phyloP scores from a whole-genome alignment of 2,888 invertebrate genomes.

The Nemurella pictetii region DNA sequence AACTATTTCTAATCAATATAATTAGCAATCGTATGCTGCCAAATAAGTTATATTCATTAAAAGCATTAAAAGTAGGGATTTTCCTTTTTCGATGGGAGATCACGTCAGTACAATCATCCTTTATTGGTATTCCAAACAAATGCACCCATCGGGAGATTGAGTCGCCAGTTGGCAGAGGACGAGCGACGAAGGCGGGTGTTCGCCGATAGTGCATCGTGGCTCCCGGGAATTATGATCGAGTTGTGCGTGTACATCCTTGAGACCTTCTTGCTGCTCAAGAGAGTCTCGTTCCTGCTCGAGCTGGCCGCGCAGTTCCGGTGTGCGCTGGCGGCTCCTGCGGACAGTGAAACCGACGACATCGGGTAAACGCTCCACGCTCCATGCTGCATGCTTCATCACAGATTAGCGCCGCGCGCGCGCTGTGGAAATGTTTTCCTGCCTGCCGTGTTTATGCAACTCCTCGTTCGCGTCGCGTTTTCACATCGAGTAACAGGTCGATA shows the following conservation, averaged over 20 bases:
- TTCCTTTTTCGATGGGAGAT: background rate
- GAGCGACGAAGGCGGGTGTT: background rate
- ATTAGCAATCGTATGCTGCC: background rate
- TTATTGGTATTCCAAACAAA: background rate
- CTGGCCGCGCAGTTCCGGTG: background rate
- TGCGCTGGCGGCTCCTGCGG: too few relatives aligned
- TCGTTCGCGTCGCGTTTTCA: too few relatives aligned
- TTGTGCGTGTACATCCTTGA: background rate
- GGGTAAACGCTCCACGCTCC: too few relatives aligned
- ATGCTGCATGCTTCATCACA: too few relatives aligned
- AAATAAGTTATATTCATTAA: background rate
- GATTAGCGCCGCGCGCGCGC: background rate
- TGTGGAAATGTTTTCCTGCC: slow-evolving; percentile 44
- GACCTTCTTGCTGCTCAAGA: background rate
- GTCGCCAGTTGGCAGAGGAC: background rate
- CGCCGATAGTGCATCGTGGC: background rate
- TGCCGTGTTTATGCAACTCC: too few relatives aligned
- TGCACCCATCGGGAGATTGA: background rate
- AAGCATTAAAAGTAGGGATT: background rate
- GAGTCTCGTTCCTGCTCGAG: background rate
- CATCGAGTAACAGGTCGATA: too few relatives aligned
- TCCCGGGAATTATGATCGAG: background rate
- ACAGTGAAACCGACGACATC: too few relatives aligned
- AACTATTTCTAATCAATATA: background rate
- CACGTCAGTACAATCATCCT: background rate